Conservation (phyloP, 2,888 invertebrate genomes). For the Salticus scenicus region DNA sequence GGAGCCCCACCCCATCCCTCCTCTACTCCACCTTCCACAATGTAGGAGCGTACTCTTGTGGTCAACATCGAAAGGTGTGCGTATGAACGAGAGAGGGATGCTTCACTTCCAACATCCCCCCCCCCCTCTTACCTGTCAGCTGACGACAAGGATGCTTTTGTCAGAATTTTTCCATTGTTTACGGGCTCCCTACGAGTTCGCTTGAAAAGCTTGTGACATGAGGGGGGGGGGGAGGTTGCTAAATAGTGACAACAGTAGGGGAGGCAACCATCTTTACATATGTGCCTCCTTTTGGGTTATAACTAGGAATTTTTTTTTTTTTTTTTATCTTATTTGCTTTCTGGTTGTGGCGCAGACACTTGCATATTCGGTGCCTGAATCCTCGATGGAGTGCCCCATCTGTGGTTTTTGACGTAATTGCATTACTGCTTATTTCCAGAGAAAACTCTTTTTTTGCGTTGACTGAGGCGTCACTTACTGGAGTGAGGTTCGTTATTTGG, state of each 20-base stretch:
- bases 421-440: conserved; percentile 38
- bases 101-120: not conserved
- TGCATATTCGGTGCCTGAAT: not conserved
- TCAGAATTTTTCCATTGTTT: conserved; percentile 70
- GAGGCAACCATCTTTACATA: conserved; percentile 60
- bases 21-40: conserved; percentile 50
- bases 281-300: conserved; percentile 26
- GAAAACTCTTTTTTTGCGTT: not conserved
- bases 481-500: not conserved
- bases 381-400: conserved; percentile 37
- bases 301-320: not conserved
- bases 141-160: conserved; percentile 59
- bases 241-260: conserved; percentile 50
- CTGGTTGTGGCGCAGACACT: too few species aligned
- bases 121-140: conserved; percentile 63
- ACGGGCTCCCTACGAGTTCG: conserved; percentile 30
- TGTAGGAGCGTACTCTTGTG: conserved; percentile 67
- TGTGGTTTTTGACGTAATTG: conserved; percentile 57
- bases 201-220: conserved; percentile 47
- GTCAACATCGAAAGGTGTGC: conserved; percentile 52
- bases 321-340: too few species aligned
- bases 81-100: conserved; percentile 19
- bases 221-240: conserved; percentile 45
- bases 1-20: conserved; percentile 59
- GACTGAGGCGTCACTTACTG: not conserved